These are phyloP conservation scores for Ips typographus DNA, from an alignment of 1,140 invertebrate genomes.

Conservation along the genomic window DNA sequence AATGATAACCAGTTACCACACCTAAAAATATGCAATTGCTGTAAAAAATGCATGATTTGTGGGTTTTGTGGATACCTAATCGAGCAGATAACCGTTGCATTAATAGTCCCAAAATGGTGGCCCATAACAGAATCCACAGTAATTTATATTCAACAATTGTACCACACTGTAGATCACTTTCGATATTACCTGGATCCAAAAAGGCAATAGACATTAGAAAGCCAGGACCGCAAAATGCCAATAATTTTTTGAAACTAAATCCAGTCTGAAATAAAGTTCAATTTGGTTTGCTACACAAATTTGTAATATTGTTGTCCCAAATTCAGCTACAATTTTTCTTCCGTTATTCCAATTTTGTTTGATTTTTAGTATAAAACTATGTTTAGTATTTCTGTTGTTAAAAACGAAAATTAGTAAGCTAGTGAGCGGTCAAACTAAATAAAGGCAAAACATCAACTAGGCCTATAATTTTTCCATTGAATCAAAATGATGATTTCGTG, in stretches of 20 bases:
- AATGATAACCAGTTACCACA: slow-evolving; percentile 65
- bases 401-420: too few relatives aligned
- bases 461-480: too few relatives aligned
- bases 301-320: too few relatives aligned
- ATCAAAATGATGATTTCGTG: too few relatives aligned
- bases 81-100: slow-evolving; percentile 85
- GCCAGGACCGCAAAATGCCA: slow-evolving; percentile 91
- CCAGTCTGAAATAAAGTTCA: neutral
- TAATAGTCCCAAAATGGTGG: slow-evolving; percentile 84
- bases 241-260: slow-evolving; percentile 87
- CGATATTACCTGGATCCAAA: slow-evolving; percentile 91
- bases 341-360: too few relatives aligned
- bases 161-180: slow-evolving; percentile 87
- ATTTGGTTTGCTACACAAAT: too few relatives aligned
- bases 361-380: too few relatives aligned
- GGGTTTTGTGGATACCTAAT: slow-evolving; percentile 58
- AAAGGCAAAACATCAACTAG: too few relatives aligned
- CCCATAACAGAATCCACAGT: slow-evolving; percentile 83
- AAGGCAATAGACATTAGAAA: slow-evolving; percentile 94
- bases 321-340: too few relatives aligned
- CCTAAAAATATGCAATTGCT: slow-evolving; percentile 23
- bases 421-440: too few relatives aligned
- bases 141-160: slow-evolving; percentile 75
- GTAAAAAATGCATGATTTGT: neutral
- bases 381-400: too few relatives aligned